These are phyloP conservation scores for Escarpia spicata DNA, from an alignment of 2,888 invertebrate genomes.

Conservation along the genomic window DNA sequence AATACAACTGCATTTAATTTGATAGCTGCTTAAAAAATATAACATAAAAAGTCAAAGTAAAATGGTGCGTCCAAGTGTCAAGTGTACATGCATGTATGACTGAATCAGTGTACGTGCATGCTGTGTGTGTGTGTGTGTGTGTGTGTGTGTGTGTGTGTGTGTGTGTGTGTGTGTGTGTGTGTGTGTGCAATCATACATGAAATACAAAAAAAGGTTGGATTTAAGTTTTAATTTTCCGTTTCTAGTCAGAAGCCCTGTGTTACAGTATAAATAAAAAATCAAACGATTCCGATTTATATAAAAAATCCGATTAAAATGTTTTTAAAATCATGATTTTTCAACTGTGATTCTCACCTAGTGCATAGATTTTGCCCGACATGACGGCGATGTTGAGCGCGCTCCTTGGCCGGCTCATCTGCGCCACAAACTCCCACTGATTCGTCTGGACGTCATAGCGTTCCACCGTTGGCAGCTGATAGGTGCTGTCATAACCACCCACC, in stretches of 20 bases:
- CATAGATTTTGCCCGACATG: conserved; percentile 86
- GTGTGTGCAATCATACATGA: too few relatives aligned
- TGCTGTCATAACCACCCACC: conserved; percentile 94
- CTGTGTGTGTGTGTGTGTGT: neutral
- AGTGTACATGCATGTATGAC: neutral
- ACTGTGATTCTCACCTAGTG: conserved; percentile 76
- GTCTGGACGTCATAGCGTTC: conserved; percentile 88
- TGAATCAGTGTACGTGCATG: neutral
- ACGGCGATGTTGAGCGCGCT: conserved; percentile 90
- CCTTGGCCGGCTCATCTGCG: conserved; percentile 81
- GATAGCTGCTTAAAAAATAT: neutral
- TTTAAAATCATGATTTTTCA: too few relatives aligned
- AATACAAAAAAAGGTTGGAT: too few relatives aligned
- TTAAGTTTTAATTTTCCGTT: too few relatives aligned
- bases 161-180: too few relatives aligned
- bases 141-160: too few relatives aligned
- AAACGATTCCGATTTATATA: too few relatives aligned
- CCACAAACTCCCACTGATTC: conserved; percentile 81
- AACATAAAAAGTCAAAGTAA: neutral
- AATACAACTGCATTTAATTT: neutral
- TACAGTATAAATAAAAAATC: too few relatives aligned
- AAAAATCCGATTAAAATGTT: too few relatives aligned
- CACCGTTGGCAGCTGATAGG: conserved; percentile 82
- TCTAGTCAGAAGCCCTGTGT: too few relatives aligned
- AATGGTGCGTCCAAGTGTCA: neutral